A percentile compares a stretch with the other conserved stretches of the same genome.
Conservation (phyloP, 2,797 vertebrate genomes). For the Pantherophis alleghaniensis region DNA sequence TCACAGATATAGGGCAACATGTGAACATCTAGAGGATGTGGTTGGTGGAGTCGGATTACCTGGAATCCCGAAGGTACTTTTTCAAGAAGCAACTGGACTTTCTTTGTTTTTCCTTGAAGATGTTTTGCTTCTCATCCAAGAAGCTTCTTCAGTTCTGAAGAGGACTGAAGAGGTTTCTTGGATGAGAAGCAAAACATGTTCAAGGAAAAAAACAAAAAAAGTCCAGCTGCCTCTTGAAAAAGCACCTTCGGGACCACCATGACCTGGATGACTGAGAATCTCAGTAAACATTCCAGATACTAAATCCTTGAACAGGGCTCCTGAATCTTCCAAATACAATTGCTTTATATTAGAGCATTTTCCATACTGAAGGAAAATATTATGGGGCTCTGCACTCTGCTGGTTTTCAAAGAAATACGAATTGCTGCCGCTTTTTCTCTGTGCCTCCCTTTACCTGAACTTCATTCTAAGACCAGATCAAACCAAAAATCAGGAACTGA, state of each 20-base stretch:
- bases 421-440: neutral
- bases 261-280: neutral
- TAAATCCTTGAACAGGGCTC: neutral
- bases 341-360: neutral
- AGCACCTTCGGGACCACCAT: neutral
- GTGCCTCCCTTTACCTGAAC: neutral
- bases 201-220: neutral
- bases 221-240: neutral
- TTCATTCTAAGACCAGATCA: neutral
- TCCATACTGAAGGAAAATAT: neutral
- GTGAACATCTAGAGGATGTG: neutral
- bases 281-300: neutral
- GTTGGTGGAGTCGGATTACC: neutral
- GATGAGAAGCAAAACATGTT: neutral
- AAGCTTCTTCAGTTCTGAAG: neutral
- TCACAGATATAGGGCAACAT: neutral
- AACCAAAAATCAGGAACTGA: neutral
- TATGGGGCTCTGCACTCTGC: constrained; percentile 2
- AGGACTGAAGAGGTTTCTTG: neutral
- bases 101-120: neutral
- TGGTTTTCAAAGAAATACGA: constrained; percentile 8
- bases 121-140: neutral
- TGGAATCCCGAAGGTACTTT: neutral
- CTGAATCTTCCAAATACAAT: neutral
- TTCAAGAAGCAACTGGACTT: neutral